These are phyloP conservation scores for Neoseiulus cucumeris DNA, from an alignment of 1,140 invertebrate genomes.

Conservation along the genomic window DNA sequence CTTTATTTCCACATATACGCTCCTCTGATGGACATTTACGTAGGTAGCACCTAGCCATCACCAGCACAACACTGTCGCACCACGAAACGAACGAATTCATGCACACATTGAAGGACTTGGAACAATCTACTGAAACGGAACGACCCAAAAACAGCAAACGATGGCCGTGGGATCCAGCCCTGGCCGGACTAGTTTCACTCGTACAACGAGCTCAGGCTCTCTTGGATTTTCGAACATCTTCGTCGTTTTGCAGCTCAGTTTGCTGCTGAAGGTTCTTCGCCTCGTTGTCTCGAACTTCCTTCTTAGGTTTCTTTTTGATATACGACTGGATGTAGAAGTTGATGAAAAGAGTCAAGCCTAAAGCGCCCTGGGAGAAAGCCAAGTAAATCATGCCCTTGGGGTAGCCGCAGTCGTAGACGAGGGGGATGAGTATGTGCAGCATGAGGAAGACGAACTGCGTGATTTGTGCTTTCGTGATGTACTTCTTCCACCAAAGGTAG, in stretches of 20 bases:
- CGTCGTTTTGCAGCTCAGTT: background rate
- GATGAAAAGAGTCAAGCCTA: slow-evolving; percentile 45
- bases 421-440: background rate
- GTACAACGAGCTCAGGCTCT: background rate
- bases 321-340: slow-evolving; percentile 72
- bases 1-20: too few species aligned
- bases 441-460: slow-evolving; percentile 19
- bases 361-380: background rate
- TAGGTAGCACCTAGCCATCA: too few species aligned
- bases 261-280: background rate
- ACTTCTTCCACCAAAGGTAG: slow-evolving; percentile 35
- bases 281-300: background rate
- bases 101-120: too few species aligned
- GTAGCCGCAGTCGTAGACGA: background rate
- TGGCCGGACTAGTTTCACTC: background rate
- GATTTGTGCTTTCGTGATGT: slow-evolving; percentile 34
- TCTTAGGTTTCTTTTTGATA: slow-evolving; percentile 26
- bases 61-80: too few species aligned
- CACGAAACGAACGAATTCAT: too few species aligned
- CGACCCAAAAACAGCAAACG: too few species aligned
- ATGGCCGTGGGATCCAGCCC: background rate
- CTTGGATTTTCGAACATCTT: background rate
- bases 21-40: too few species aligned
- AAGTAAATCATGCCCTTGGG: slow-evolving; percentile 5
- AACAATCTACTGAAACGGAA: too few species aligned